A percentile compares a stretch with the other conserved stretches of the same genome.
Conservation (phyloP, 35 echinoderm and acorn worm species). For the Apostichopus californicus region DNA sequence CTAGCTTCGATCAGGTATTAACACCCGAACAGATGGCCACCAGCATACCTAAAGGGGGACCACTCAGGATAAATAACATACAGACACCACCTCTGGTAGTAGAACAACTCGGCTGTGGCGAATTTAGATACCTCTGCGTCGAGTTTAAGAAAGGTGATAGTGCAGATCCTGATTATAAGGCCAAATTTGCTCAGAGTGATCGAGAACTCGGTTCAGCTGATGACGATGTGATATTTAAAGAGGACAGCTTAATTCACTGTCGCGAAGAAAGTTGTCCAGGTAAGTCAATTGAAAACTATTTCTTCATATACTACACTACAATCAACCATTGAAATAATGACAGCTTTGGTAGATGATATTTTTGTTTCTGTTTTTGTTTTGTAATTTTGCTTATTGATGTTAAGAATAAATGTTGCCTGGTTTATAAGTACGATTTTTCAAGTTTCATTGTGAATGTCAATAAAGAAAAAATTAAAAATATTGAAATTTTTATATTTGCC, state of each 20-base stretch:
- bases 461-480: too few relatives aligned
- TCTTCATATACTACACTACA: too few relatives aligned
- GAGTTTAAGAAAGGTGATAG: slow-evolving; percentile 68
- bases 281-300: background rate
- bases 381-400: too few relatives aligned
- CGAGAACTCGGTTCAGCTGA: slow-evolving; percentile 18
- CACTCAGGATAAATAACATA: slow-evolving; percentile 57
- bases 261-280: slow-evolving; percentile 12
- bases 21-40: slow-evolving; percentile 58
- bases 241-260: slow-evolving; percentile 15
- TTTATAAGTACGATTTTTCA: too few relatives aligned
- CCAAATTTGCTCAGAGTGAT: slow-evolving; percentile 6
- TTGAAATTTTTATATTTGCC: too few relatives aligned
- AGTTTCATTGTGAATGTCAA: too few relatives aligned
- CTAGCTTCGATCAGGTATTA: slow-evolving; percentile 73
- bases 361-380: too few relatives aligned
- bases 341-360: background rate
- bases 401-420: too few relatives aligned
- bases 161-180: slow-evolving; percentile 62
- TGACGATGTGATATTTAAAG: slow-evolving; percentile 24
- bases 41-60: background rate
- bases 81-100: slow-evolving; percentile 65
- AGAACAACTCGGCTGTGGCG: slow-evolving; percentile 74
- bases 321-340: background rate
- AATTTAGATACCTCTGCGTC: slow-evolving; percentile 78